Percentiles rank a stretch among this genome's conserved stretches.
Conservation (phyloP, 92 coral and sea anemone genomes). For the Blastomussa wellsi region DNA sequence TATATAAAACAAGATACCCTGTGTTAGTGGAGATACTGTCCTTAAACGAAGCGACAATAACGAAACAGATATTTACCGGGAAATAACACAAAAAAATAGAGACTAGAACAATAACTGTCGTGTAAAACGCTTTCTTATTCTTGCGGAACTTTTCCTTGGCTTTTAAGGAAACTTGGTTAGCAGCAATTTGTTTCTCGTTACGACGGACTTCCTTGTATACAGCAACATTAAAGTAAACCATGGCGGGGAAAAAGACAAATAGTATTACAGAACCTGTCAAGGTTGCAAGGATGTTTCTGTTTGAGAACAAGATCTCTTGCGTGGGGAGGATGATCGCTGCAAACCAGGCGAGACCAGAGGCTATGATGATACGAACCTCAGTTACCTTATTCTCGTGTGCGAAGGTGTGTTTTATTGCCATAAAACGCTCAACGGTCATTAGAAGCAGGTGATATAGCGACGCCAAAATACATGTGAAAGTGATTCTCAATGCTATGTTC, state of each 20-base stretch:
- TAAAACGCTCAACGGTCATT: neutral
- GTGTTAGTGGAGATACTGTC: neutral
- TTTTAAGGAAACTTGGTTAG: neutral
- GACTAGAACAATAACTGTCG: neutral
- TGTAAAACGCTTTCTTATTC: neutral
- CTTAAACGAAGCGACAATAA: neutral
- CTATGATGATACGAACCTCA: neutral
- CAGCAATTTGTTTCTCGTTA: neutral
- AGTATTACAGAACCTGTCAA: neutral
- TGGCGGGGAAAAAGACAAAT: neutral
- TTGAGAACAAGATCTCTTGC: neutral
- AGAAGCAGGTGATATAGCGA: neutral
- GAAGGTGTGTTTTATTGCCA: neutral
- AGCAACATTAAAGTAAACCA: neutral
- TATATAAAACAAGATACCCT: neutral
- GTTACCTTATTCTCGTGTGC: neutral
- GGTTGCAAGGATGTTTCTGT: neutral
- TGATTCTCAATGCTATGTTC: neutral
- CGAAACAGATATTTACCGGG: neutral
- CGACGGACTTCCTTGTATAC: constrained; percentile 3
- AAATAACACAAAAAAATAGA: neutral
- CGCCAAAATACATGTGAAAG: neutral
- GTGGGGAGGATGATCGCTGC: neutral
- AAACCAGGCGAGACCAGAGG: neutral
- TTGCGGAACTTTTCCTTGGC: neutral